These are phyloP conservation scores for Hucho hucho DNA, from an alignment of 2,113 vertebrate species.

Conservation along the genomic window DNA sequence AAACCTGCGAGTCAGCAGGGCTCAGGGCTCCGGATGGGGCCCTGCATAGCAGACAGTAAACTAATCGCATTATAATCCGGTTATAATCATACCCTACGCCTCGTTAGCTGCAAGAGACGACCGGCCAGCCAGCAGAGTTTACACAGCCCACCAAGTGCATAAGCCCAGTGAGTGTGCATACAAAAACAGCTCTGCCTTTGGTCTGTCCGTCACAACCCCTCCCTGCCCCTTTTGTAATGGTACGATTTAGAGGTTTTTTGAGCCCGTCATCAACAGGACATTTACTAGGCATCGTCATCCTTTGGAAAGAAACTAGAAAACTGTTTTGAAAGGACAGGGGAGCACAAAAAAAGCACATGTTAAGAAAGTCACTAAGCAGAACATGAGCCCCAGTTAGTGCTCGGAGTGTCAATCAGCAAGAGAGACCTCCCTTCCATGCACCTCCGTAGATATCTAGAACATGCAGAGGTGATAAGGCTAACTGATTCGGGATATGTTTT, in stretches of 20 bases:
- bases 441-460: neutral
- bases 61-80: constrained; percentile 67
- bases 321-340: neutral
- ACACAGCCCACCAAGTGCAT: constrained; percentile 29
- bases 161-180: constrained; percentile 40
- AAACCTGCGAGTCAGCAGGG: constrained; percentile 62
- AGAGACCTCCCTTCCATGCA: neutral
- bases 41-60: constrained; percentile 46
- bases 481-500: neutral
- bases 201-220: neutral
- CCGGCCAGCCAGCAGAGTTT: constrained; percentile 31
- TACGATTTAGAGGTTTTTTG: neutral
- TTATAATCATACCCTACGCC: constrained; percentile 62
- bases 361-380: neutral
- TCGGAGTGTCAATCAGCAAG: neutral
- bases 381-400: neutral
- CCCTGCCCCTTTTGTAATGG: neutral
- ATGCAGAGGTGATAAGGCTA: neutral
- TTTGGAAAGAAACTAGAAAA: neutral
- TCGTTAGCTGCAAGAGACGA: constrained; percentile 42
- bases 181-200: neutral
- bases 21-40: constrained; percentile 29
- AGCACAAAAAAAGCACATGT: neutral
- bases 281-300: neutral
- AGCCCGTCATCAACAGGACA: neutral